These are phyloP conservation scores for Ennomos erosarius DNA, from an alignment of 2,888 invertebrate species.

Conservation along the genomic window DNA sequence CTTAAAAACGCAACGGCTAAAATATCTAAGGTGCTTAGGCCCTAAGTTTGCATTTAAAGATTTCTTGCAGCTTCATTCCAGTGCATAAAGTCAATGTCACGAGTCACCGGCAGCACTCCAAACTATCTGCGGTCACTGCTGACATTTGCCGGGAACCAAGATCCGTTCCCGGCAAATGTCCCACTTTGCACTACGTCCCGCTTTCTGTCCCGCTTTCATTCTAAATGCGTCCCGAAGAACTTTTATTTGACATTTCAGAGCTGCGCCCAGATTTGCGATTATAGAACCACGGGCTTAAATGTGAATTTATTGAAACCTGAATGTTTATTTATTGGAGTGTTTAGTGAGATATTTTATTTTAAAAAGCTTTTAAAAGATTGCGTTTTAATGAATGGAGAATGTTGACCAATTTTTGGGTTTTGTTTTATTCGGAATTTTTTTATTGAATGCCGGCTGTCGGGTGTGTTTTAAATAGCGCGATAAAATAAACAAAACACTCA, in stretches of 20 bases:
- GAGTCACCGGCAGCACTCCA: too few relatives aligned
- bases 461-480: too few relatives aligned
- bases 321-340: slow-evolving; percentile 22
- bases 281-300: slow-evolving; percentile 16
- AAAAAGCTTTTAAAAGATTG: slow-evolving; percentile 10
- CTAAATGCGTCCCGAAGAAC: slow-evolving; percentile 15
- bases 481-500: too few relatives aligned
- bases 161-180: background rate
- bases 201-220: slow-evolving; percentile 3
- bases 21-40: too few relatives aligned
- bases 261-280: slow-evolving; percentile 27
- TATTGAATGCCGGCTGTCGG: too few relatives aligned
- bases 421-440: background rate
- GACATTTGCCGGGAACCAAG: too few relatives aligned
- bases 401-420: background rate
- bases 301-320: slow-evolving; percentile 19
- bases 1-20: too few relatives aligned
- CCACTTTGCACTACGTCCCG: slow-evolving; percentile 9
- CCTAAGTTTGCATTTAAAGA: too few relatives aligned
- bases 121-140: background rate
- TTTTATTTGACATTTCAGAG: slow-evolving; percentile 26
- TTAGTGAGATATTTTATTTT: slow-evolving; percentile 7
- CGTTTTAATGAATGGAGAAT: background rate
- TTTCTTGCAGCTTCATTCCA: too few relatives aligned
- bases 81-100: too few relatives aligned